Base-by-base conservation (phyloP, 2,888 invertebrate genomes). In the Aleiodes leptofemur region DNA sequence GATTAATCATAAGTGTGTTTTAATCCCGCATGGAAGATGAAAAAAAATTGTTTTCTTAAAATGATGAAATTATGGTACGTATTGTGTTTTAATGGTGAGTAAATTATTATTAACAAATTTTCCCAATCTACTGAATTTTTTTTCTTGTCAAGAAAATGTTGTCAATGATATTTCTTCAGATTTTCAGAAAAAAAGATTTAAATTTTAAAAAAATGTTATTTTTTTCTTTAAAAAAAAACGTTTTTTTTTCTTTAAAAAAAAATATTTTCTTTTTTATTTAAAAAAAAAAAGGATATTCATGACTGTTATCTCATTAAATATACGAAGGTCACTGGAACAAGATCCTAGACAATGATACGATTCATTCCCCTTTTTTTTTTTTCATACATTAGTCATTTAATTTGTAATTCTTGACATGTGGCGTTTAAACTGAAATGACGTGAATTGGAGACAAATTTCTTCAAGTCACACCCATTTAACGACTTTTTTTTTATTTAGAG, bases 31-130 rank as follows among this genome's bases (percentile, higher is more conserved):
- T 74, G 72, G 59, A 74, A 55, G 64, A 69, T 55, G 4, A 55
- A 55, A 29, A 66, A 66, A 13, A 66, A 66, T 14, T 34, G 6
- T 34, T 34, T 34, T n/a, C 2, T 2, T 23, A 1, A 23, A 23
- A 34, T 51, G 11, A 48, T 4, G n/a, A 34, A 53, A 23, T 29
- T 34, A 34, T 34, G 79, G 80, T 80, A 80, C 73, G 80, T 79
- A 78, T 79, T 73, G 76, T 73, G 76, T 13, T n/a, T 34, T 48
- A 59, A 61, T 29, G 80, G 80, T 80, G 80, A 80, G 80, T 80
- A 74, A 55, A 38, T 23, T 61, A 51, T 48, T 16, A 75, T 48
- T 61, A 51, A 38, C n/a, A 31, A 61, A 59, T 51, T 48, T 50
- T 55, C 38, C 56, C 48, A 43, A 11, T 66, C 14, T 38, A 11